Percentiles rank a stretch among this genome's conserved stretches.
These are phyloP conservation scores for Peromyscus eremicus DNA, from an alignment of 2,797 vertebrate species.

Conservation along the genomic window DNA sequence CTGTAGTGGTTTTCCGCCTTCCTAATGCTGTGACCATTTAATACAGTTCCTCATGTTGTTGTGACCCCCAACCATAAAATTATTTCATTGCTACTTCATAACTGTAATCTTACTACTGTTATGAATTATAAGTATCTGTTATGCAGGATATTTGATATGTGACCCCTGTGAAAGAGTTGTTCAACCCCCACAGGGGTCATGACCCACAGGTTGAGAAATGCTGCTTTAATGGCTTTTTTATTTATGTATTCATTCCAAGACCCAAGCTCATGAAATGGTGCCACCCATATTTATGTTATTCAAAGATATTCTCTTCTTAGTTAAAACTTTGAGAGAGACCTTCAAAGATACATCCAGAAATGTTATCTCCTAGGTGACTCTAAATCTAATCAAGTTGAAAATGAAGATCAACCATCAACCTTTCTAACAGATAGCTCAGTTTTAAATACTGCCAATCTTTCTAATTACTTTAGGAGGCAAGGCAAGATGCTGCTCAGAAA, in stretches of 20 bases:
- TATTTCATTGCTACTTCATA: background rate
- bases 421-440: background rate
- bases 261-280: background rate
- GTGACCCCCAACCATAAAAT: background rate
- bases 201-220: background rate
- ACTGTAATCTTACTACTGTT: background rate
- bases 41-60: background rate
- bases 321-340: background rate
- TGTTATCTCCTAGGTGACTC: background rate
- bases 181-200: background rate
- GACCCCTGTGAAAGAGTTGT: background rate
- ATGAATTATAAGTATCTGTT: background rate
- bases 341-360: background rate
- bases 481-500: background rate
- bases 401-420: background rate
- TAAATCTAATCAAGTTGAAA: background rate
- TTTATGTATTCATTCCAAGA: background rate
- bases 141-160: background rate
- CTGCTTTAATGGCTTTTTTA: too few species aligned
- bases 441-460: conserved; percentile 30
- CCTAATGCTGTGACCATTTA: background rate
- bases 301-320: background rate
- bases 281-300: background rate
- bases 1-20: background rate
- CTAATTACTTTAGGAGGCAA: background rate